Percentiles rank a stretch among this genome's conserved stretches.
Conservation (phyloP, 2,113 vertebrate genomes). For the Turdus rufiventris region DNA sequence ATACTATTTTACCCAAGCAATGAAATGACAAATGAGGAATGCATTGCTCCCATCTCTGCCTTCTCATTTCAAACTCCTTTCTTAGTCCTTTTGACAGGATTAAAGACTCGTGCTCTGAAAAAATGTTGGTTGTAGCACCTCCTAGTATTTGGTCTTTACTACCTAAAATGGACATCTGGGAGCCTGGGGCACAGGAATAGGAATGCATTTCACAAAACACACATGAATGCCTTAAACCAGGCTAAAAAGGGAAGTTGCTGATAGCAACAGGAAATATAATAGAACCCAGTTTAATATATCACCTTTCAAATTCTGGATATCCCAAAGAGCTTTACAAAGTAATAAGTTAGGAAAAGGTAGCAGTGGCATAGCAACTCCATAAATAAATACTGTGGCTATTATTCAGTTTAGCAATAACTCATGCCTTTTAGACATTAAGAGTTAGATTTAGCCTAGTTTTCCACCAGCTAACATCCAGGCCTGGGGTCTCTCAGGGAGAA, state of each 20-base stretch:
- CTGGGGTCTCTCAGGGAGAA: not conserved
- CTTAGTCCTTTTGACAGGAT: not conserved
- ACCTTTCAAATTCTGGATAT: conserved; percentile 32
- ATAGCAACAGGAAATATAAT: conserved; percentile 33
- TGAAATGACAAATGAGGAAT: not conserved
- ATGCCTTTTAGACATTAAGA: conserved; percentile 2
- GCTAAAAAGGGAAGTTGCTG: conserved; percentile 22
- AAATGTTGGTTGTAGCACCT: not conserved
- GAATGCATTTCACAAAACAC: not conserved
- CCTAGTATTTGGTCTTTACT: not conserved
- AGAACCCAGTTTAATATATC: conserved; percentile 33
- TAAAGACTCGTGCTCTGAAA: not conserved
- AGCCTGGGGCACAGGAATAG: not conserved
- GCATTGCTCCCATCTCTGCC: not conserved
- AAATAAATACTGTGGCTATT: conserved; percentile 34
- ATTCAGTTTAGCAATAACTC: conserved; percentile 30
- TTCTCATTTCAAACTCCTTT: not conserved
- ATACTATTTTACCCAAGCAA: not conserved
- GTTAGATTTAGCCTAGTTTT: conserved; percentile 26
- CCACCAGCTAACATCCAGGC: not conserved
- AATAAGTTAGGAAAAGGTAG: conserved; percentile 29
- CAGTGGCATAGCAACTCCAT: not conserved
- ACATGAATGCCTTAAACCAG: not conserved
- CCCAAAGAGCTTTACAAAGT: conserved; percentile 45
- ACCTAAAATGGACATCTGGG: not conserved